Evolutionary conservation across 2,113 vertebrate species (phyloP).

Genomic region (Cromileptes altivelis): DNA sequence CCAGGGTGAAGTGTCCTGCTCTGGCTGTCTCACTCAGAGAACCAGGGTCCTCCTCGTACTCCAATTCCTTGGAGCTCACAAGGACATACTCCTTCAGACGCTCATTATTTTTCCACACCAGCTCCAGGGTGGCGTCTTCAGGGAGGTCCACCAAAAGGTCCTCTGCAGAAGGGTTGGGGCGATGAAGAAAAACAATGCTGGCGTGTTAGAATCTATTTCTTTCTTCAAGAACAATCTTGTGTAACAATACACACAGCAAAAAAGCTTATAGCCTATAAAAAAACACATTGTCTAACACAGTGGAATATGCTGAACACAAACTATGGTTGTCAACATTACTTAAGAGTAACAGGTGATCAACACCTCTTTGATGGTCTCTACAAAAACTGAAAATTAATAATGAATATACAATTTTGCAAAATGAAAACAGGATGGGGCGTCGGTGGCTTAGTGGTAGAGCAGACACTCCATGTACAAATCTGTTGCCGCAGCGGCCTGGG

Average conservation of each 20-base stretch:
- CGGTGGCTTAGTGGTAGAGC: too few relatives aligned
- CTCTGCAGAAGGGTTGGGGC: conserved; percentile 74
- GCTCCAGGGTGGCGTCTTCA: conserved; percentile 90
- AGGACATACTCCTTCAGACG: conserved; percentile 95
- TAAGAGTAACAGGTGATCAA: too few relatives aligned
- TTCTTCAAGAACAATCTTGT: not conserved
- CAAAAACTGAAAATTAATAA: too few relatives aligned
- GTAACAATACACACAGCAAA: not conserved
- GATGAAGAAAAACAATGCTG: not conserved
- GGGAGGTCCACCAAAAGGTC: conserved; percentile 88
- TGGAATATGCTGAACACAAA: too few relatives aligned
- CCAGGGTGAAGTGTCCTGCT: conserved; percentile 96
- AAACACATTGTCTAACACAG: too few relatives aligned
- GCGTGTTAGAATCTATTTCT: not conserved
- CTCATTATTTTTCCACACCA: conserved; percentile 99
- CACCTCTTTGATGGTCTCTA: too few relatives aligned
- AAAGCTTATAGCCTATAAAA: not conserved
- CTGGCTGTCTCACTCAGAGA: conserved; percentile 94
- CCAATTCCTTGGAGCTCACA: conserved; percentile 96
- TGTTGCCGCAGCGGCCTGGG: too few relatives aligned
- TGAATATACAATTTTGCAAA: too few relatives aligned
- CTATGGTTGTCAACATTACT: too few relatives aligned
- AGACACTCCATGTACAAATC: too few relatives aligned
- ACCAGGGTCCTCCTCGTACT: conserved; percentile 93
- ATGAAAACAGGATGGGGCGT: too few relatives aligned